Evolutionary conservation across 1,140 invertebrate species (phyloP), one percentile per base, ranked within the genome.

Genomic region (Drosophila ananassae): DNA sequence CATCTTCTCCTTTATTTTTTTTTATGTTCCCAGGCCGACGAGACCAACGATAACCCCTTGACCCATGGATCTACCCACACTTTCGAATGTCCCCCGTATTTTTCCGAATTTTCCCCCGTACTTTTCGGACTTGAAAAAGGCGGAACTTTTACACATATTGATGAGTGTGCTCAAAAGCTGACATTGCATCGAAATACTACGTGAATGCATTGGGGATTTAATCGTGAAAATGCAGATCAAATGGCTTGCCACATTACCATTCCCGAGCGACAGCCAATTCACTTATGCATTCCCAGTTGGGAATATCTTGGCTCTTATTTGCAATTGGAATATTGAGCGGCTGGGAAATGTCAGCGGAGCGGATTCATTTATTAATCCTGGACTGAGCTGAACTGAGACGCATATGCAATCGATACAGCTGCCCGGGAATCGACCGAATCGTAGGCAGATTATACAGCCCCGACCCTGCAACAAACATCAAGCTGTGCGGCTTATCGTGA

Each of bases 321-420:
- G 59, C 46, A 69, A 69, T 69, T 69, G 68, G 51, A 67, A 69
- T 69, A 9, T 44, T 21, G 39, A 28, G 22, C 13, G 63, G 32
- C 24, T 47, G 63, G 63, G 25, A 57, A 64, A 51, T 57, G 47
- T 50, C 52, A 66, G 21, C 25, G 44, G 28, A 17, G 3, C 13
- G 52, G 58, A 66, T 66, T 48, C 53, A 32, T 48, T 51, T 58
- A 60, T 60, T 75, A 57, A 75, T 66, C 56, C 39, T 24, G 8
- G 44, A 12, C 12, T n/a, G 32, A 55, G 51, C 25, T n/a, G 32
- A 48, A n/a, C 34, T 37, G 34, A 37, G 51, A 21, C 17, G 21
- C 50, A 67, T 24, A 21, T 66, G 72, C 60, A 74, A 74, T 53
- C 71, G 53, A 53, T 64, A 69, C 71, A 56, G 52, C 28, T 24